These are phyloP conservation scores for Apeira syringaria DNA, from an alignment of 2,888 invertebrate genomes.

Conservation along the genomic window DNA sequence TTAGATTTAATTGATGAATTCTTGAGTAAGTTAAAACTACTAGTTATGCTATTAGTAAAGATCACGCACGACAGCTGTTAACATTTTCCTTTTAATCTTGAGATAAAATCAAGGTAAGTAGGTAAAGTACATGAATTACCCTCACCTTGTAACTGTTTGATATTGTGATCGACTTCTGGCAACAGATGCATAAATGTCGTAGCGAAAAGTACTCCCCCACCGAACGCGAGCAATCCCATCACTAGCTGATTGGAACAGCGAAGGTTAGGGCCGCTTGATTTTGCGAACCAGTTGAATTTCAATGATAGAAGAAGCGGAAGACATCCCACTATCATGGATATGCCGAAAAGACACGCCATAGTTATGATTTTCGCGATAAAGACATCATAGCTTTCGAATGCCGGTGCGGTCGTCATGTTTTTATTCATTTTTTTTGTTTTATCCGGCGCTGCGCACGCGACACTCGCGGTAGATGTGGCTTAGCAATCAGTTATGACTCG, in stretches of 20 bases:
- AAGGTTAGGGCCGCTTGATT: conserved; percentile 64
- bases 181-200: conserved; percentile 92
- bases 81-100: too few relatives aligned
- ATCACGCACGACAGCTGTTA: too few relatives aligned
- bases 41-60: too few relatives aligned
- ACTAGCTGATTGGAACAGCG: conserved; percentile 79
- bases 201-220: conserved; percentile 91
- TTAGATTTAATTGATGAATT: too few relatives aligned
- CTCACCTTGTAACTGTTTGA: conserved; percentile 84
- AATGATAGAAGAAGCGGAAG: conserved; percentile 88
- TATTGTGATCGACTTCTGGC: conserved; percentile 90
- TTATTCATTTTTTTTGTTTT: conserved; percentile 35
- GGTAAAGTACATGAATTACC: too few relatives aligned
- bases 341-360: conserved; percentile 89
- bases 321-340: conserved; percentile 90
- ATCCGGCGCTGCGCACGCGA: conserved; percentile 40
- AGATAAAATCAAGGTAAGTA: too few relatives aligned
- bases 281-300: conserved; percentile 85
- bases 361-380: conserved; percentile 90
- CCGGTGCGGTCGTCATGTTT: conserved; percentile 40
- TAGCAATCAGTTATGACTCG: conserved; percentile 42
- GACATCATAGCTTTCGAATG: conserved; percentile 62
- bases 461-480: conserved; percentile 28
- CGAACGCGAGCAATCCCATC: conserved; percentile 88
- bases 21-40: too few relatives aligned